A percentile compares a stretch with the other conserved stretches of the same genome.
Evolutionary conservation across 2,113 vertebrate genomes (phyloP).

Genomic region (Corythaixoides concolor): DNA sequence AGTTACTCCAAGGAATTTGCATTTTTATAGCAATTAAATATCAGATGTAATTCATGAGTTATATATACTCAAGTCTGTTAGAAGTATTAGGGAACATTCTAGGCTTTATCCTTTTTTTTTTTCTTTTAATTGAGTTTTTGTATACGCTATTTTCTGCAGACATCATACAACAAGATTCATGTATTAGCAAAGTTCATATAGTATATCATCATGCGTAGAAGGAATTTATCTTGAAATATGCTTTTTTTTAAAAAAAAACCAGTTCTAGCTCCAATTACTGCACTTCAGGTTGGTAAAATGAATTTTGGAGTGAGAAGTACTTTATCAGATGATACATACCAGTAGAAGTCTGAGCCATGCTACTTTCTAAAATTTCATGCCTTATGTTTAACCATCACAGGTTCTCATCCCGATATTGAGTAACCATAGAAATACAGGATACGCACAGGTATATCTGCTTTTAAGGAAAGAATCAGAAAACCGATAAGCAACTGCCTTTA

Average conservation of each 20-base stretch:
- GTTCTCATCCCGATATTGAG: not conserved
- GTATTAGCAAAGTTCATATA: not conserved
- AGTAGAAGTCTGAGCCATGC: not conserved
- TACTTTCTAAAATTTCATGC: not conserved
- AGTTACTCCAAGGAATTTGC: not conserved
- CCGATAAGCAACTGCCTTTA: not conserved
- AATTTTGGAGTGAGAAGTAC: not conserved
- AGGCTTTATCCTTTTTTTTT: not conserved
- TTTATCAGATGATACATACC: not conserved
- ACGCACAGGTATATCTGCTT: not conserved
- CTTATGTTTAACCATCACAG: not conserved
- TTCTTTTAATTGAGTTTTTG: not conserved
- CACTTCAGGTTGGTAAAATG: not conserved
- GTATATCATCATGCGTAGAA: not conserved
- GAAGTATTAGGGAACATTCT: not conserved
- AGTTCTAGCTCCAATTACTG: not conserved
- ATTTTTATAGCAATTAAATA: not conserved
- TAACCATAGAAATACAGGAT: not conserved
- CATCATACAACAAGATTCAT: not conserved
- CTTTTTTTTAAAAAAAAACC: not conserved
- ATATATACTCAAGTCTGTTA: not conserved
- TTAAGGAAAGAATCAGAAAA: not conserved
- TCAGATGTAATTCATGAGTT: not conserved
- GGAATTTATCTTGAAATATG: fast-evolving
- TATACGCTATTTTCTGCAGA: not conserved